phyloP scores from a whole-genome alignment of 2,888 invertebrate species.

The Polylopha cassiicola region DNA sequence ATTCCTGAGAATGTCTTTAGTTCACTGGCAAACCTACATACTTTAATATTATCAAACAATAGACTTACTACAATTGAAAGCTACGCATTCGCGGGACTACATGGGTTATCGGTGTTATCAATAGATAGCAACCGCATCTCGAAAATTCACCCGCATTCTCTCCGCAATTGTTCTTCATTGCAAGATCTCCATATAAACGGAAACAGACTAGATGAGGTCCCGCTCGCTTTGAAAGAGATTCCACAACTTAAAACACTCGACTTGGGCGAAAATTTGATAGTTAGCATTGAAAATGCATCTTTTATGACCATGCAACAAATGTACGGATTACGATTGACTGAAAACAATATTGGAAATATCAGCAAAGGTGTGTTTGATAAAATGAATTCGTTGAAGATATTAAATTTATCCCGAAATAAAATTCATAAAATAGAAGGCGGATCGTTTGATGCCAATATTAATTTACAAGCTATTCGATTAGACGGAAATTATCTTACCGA shows the following conservation, averaged over 20 bases:
- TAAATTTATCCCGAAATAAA: slow-evolving; percentile 90
- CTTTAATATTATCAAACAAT: slow-evolving; percentile 88
- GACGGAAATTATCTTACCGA: slow-evolving; percentile 89
- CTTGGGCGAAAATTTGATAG: slow-evolving; percentile 90
- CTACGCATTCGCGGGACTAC: slow-evolving; percentile 85
- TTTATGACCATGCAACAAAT: slow-evolving; percentile 88
- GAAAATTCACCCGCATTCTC: slow-evolving; percentile 83
- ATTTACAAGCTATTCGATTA: slow-evolving; percentile 87
- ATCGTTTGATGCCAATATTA: slow-evolving; percentile 85
- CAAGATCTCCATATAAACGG: slow-evolving; percentile 90
- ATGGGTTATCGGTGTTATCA: slow-evolving; percentile 85
- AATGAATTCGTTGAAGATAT: slow-evolving; percentile 86
- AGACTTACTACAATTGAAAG: slow-evolving; percentile 85
- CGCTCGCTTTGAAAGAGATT: slow-evolving; percentile 84
- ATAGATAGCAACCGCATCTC: slow-evolving; percentile 88
- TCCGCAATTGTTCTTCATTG: slow-evolving; percentile 87
- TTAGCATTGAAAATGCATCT: slow-evolving; percentile 86
- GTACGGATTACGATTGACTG: slow-evolving; percentile 87
- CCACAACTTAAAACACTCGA: slow-evolving; percentile 88
- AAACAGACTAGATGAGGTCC: slow-evolving; percentile 86
- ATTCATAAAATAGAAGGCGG: slow-evolving; percentile 87
- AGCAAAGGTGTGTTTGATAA: slow-evolving; percentile 87
- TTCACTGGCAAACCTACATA: slow-evolving; percentile 86
- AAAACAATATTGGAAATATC: slow-evolving; percentile 89
- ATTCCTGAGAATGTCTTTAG: slow-evolving; percentile 88